Percentiles rank a stretch among this genome's conserved stretches.
Conservation (phyloP, 2,888 invertebrate genomes). For the Copidosoma aretas region DNA sequence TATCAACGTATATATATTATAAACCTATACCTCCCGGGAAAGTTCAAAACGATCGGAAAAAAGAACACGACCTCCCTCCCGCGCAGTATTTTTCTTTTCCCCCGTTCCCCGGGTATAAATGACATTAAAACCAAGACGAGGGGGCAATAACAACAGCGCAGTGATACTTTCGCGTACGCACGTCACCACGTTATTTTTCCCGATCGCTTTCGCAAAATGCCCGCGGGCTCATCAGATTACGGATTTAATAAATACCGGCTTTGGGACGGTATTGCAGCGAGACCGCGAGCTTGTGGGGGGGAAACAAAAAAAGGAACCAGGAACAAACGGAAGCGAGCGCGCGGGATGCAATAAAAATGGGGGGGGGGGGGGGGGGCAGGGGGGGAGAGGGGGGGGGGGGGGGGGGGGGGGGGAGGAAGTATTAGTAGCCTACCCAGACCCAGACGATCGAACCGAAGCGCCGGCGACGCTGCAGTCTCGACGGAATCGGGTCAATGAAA, state of each 20-base stretch:
- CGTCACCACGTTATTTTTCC: not conserved
- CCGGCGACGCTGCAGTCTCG: not conserved
- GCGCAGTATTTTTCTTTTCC: not conserved
- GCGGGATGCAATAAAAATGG: not conserved
- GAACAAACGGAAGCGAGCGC: not conserved
- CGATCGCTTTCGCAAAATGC: not conserved
- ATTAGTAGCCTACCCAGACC: too few relatives aligned
- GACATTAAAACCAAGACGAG: too few relatives aligned
- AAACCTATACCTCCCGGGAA: not conserved
- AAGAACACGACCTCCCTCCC: not conserved
- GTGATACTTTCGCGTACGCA: too few relatives aligned
- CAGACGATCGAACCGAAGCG: too few relatives aligned
- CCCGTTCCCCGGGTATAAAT: not conserved
- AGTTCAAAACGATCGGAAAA: not conserved
- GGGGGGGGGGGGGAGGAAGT: too few relatives aligned
- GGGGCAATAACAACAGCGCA: too few relatives aligned
- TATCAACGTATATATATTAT: too few relatives aligned
- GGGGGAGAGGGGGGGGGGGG: too few relatives aligned
- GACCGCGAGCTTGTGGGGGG: not conserved
- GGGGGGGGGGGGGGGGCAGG: too few relatives aligned
- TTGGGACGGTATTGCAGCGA: not conserved
- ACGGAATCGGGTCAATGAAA: constrained; percentile 50
- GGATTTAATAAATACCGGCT: constrained; percentile 10
- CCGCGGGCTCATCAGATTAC: not conserved
- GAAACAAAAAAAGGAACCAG: constrained; percentile 16